Conservation (phyloP, 2,113 vertebrate species). For the Sylvicapra grimmia region DNA sequence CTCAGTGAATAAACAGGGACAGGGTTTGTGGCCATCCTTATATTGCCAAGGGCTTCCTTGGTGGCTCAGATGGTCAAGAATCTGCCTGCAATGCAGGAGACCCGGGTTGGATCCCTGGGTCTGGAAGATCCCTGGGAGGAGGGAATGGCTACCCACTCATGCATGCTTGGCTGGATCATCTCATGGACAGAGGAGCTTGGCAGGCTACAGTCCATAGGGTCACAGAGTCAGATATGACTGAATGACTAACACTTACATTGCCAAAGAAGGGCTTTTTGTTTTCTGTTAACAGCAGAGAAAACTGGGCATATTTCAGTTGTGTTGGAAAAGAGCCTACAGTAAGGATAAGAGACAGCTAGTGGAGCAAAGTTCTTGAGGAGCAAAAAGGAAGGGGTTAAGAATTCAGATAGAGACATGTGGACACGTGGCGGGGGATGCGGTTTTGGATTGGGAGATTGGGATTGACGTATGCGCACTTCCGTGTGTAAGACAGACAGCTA, state of each 20-base stretch:
- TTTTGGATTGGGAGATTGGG: neutral
- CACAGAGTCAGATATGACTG: neutral
- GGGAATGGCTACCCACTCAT: neutral
- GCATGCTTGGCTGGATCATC: neutral
- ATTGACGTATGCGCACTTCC: neutral
- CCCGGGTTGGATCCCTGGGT: neutral
- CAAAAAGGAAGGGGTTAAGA: neutral
- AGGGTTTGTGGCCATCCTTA: neutral
- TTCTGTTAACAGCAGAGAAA: neutral
- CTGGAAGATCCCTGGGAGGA: neutral
- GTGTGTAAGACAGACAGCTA: neutral
- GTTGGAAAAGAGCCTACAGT: neutral
- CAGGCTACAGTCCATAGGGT: neutral
- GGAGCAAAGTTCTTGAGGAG: neutral
- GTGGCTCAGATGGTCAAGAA: neutral
- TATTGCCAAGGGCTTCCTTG: neutral
- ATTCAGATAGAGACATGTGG: neutral
- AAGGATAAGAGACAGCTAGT: neutral
- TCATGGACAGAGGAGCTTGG: neutral
- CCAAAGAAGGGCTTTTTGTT: neutral
- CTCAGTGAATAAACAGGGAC: neutral
- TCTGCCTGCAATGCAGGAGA: neutral
- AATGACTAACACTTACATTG: neutral
- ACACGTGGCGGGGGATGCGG: fast-evolving
- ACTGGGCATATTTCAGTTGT: neutral